A percentile compares a stretch with the other conserved stretches of the same genome.
Evolutionary conservation across 2,888 invertebrate genomes (phyloP).

Genomic region (Acrobasis consociella): DNA sequence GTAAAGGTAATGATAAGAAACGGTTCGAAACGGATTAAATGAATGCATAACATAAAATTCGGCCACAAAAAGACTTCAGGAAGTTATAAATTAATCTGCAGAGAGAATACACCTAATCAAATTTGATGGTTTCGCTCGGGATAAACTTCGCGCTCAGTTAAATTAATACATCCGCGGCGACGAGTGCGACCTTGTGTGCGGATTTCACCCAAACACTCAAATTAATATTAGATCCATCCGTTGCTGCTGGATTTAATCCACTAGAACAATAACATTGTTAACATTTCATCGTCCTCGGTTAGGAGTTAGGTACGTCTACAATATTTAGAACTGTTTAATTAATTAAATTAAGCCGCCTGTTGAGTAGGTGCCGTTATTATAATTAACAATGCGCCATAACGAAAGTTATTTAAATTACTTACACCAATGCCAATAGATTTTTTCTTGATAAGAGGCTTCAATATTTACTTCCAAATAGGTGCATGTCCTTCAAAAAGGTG

Average conservation of each 20-base stretch:
- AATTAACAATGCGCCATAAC: constrained; percentile 60
- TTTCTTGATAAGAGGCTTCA: too few species aligned
- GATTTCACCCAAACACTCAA: constrained; percentile 67
- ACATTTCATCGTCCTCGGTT: constrained; percentile 71
- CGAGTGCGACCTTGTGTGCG: constrained; percentile 58
- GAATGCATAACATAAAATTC: neutral
- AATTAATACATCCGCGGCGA: constrained; percentile 59
- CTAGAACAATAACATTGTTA: constrained; percentile 75
- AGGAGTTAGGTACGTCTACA: constrained; percentile 52
- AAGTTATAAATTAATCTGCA: constrained; percentile 43
- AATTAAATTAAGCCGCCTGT: constrained; percentile 67
- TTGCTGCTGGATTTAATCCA: constrained; percentile 67
- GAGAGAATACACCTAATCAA: constrained; percentile 48
- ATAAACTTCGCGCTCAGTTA: constrained; percentile 53
- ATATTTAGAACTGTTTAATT: constrained; percentile 72
- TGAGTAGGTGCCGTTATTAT: constrained; percentile 66
- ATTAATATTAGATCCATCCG: constrained; percentile 67
- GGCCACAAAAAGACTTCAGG: constrained; percentile 16
- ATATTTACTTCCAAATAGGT: too few species aligned
- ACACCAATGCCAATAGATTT: neutral
- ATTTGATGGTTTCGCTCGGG: constrained; percentile 47
- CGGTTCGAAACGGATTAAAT: neutral
- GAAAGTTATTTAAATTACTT: constrained; percentile 4
- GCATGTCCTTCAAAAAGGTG: too few species aligned
- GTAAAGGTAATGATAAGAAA: neutral